Conservation (phyloP, 2,113 vertebrate species). For the Cinclus mexicanus region DNA sequence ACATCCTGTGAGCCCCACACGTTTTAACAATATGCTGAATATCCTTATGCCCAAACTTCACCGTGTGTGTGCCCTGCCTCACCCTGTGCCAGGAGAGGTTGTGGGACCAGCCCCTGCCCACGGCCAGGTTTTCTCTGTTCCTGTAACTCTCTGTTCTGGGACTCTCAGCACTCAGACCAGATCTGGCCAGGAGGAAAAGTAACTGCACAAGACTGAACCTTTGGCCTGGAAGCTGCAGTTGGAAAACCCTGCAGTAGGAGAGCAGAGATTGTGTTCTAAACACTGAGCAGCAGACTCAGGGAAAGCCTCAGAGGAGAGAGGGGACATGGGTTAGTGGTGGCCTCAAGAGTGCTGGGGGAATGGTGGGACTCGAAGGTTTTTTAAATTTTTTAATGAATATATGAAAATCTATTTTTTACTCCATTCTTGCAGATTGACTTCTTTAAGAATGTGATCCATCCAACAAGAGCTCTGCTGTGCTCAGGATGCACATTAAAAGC, state of each 20-base stretch:
- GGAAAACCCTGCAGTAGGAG: not conserved
- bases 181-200: not conserved
- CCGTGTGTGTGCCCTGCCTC: not conserved
- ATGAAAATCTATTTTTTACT: not conserved
- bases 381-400: not conserved
- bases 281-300: not conserved
- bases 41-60: not conserved
- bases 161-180: not conserved
- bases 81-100: not conserved
- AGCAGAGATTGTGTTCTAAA: not conserved
- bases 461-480: not conserved
- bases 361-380: not conserved
- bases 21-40: not conserved
- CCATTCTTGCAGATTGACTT: not conserved
- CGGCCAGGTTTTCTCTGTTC: accelerated
- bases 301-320: not conserved
- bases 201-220: not conserved
- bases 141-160: not conserved
- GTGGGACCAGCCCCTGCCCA: not conserved
- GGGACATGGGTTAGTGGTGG: not conserved
- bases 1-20: not conserved
- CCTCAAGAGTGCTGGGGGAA: not conserved
- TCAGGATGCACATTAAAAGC: not conserved
- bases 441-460: not conserved
- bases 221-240: not conserved